Evolutionary conservation across 2,888 invertebrate genomes (phyloP).

Genomic region (Acanthosepion pharaonis): DNA sequence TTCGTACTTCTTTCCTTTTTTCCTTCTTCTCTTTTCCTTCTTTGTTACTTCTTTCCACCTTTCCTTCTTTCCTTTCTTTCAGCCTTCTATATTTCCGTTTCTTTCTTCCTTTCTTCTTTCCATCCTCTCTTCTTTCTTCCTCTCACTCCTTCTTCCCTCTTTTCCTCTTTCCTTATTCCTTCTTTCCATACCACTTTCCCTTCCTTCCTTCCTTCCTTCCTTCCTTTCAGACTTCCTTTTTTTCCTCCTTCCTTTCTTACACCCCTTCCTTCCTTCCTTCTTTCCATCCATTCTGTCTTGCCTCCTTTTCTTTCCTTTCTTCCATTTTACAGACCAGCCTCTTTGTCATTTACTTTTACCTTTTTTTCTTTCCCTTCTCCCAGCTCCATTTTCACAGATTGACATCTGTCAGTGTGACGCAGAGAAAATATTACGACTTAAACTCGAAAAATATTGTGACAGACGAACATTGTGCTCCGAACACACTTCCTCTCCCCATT

Average conservation of each 20-base stretch:
- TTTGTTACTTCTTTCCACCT: too few relatives aligned
- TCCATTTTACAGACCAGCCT: not conserved
- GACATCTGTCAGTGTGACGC: not conserved
- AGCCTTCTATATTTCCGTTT: not conserved
- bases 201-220: not conserved
- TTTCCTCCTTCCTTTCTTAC: not conserved
- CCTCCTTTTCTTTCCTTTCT: not conserved
- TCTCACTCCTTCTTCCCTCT: not conserved
- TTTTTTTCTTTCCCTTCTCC: not conserved
- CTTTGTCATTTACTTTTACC: not conserved
- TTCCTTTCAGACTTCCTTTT: not conserved
- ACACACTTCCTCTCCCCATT: conserved; percentile 20
- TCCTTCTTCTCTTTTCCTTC: not conserved
- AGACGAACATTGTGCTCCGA: not conserved
- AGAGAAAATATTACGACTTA: not conserved
- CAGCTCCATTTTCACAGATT: not conserved
- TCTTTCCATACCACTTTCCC: not conserved
- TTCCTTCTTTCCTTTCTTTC: not conserved
- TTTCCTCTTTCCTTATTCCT: not conserved
- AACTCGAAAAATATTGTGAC: conserved; percentile 13
- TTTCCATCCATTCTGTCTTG: not conserved
- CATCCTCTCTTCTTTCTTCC: not conserved
- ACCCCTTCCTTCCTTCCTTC: not conserved
- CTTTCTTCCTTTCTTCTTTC: not conserved
- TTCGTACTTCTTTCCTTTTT: not conserved